Percentiles rank a stretch among this genome's conserved stretches.
Conservation (phyloP, 2,888 invertebrate genomes). For the Trachelus troglodyta region DNA sequence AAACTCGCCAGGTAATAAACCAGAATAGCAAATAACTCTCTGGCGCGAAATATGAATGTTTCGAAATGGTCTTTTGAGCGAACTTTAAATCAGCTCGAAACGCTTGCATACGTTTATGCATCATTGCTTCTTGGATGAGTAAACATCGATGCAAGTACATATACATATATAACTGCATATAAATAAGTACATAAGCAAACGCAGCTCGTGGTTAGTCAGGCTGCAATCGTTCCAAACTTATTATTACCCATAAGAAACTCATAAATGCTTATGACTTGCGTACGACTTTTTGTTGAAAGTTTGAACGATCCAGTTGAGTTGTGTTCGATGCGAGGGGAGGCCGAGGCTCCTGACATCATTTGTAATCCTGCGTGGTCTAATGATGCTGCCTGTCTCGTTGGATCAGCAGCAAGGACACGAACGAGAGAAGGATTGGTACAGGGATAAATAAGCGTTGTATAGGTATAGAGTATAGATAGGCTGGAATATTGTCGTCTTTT, state of each 20-base stretch:
- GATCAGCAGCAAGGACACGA: background rate
- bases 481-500: too few relatives aligned
- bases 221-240: constrained; percentile 46
- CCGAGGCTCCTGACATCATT: constrained; percentile 45
- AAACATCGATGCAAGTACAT: too few relatives aligned
- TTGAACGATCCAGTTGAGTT: constrained; percentile 16
- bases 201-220: constrained; percentile 24
- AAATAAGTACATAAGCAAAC: too few relatives aligned
- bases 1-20: too few relatives aligned
- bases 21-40: too few relatives aligned
- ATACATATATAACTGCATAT: too few relatives aligned
- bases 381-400: constrained; percentile 51
- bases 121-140: too few relatives aligned
- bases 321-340: constrained; percentile 15
- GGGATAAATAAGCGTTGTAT: background rate
- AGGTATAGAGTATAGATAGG: too few relatives aligned
- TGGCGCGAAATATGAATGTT: too few relatives aligned
- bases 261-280: constrained; percentile 47
- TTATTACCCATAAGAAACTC: constrained; percentile 49
- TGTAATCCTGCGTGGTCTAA: constrained; percentile 52
- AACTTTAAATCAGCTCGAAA: too few relatives aligned
- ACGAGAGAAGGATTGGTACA: background rate
- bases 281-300: constrained; percentile 26
- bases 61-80: too few relatives aligned
- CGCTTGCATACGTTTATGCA: too few relatives aligned